phyloP scores from a whole-genome alignment of 1,140 invertebrate species.

The Orchesella cincta region DNA sequence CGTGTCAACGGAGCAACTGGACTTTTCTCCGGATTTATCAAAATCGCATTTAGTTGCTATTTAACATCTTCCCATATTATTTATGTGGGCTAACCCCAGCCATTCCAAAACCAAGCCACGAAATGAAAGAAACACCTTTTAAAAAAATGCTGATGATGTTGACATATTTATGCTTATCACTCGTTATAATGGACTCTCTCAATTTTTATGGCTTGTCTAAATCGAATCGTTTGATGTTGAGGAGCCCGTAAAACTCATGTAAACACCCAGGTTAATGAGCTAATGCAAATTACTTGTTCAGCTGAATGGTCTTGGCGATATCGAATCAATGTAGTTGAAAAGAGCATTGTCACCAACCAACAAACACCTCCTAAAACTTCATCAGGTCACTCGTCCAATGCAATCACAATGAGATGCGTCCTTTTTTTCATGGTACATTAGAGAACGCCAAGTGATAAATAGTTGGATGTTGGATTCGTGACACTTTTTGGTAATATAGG shows the following conservation, averaged over 20 bases:
- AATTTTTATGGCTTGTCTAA: conserved; percentile 14
- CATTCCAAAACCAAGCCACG: too few species aligned
- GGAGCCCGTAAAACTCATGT: neutral
- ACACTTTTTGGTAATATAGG: too few species aligned
- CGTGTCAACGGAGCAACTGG: too few species aligned
- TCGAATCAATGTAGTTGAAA: neutral
- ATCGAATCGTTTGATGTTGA: neutral
- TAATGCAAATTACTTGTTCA: neutral
- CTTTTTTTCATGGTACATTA: too few species aligned
- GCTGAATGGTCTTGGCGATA: neutral
- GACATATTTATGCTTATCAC: conserved; percentile 5
- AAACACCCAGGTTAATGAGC: conserved; percentile 3
- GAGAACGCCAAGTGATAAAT: too few species aligned
- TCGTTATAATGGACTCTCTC: neutral
- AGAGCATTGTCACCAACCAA: conserved; percentile 3
- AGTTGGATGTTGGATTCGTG: too few species aligned
- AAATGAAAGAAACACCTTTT: neutral
- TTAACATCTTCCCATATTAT: too few species aligned
- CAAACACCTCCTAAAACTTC: neutral
- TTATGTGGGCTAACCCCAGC: too few species aligned
- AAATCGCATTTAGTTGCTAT: too few species aligned
- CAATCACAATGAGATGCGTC: neutral
- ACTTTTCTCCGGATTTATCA: too few species aligned
- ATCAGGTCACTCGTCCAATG: neutral
- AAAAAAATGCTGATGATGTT: neutral